These are phyloP conservation scores for Blastobasis lacticolella DNA, from an alignment of 2,888 invertebrate genomes.

Conservation along the genomic window DNA sequence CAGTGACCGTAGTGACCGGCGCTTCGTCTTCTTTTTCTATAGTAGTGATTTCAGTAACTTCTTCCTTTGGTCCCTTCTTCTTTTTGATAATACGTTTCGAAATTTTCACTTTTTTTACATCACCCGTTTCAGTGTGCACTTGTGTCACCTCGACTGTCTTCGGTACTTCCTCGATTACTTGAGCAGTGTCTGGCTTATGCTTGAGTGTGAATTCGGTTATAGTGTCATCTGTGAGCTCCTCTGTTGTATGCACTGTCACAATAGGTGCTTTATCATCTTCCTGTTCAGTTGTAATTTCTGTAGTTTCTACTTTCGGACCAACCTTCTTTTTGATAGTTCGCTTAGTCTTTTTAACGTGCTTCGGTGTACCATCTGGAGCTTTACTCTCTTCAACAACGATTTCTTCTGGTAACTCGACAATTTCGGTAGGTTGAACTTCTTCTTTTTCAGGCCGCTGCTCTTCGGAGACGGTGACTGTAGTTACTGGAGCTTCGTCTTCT, in stretches of 20 bases:
- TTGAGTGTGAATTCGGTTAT: slow-evolving; percentile 13
- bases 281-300: slow-evolving; percentile 45
- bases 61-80: slow-evolving; percentile 50
- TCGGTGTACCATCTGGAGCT: slow-evolving; percentile 18
- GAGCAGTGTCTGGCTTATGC: slow-evolving; percentile 16
- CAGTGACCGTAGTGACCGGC: slow-evolving; percentile 34
- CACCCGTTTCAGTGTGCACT: slow-evolving; percentile 14
- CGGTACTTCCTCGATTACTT: slow-evolving; percentile 30
- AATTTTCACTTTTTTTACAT: not conserved
- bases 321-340: slow-evolving; percentile 52
- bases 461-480: slow-evolving; percentile 18
- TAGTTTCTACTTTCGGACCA: slow-evolving; percentile 28
- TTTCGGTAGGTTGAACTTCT: slow-evolving; percentile 14
- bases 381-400: slow-evolving; percentile 16
- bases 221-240: slow-evolving; percentile 30
- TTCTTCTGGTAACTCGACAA: slow-evolving; percentile 22
- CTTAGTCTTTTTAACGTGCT: slow-evolving; percentile 16
- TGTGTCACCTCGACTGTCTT: slow-evolving; percentile 37
- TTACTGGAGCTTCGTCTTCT: slow-evolving; percentile 29
- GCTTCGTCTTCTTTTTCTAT: slow-evolving; percentile 46
- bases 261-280: slow-evolving; percentile 57
- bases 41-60: slow-evolving; percentile 61
- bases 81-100: slow-evolving; percentile 39
- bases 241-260: slow-evolving; percentile 41
- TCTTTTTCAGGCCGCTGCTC: slow-evolving; percentile 21